Conservation (phyloP, 2,797 vertebrate genomes). For the Coendou prehensilis region DNA sequence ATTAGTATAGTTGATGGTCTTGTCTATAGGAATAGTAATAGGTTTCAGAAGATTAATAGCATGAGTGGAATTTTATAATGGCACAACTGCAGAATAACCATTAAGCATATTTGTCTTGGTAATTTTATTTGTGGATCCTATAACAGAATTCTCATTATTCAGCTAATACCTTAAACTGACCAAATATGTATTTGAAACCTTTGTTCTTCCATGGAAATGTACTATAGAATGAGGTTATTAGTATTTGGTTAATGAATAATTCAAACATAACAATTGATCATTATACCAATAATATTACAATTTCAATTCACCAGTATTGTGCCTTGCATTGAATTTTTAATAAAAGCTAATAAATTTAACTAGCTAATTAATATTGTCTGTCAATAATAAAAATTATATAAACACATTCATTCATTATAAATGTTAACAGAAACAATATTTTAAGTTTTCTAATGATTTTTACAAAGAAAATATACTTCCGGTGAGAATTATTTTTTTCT, state of each 20-base stretch:
- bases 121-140: conserved; percentile 78
- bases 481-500: background rate
- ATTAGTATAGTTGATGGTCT: conserved; percentile 80
- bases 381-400: conserved; percentile 6
- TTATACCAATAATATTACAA: conserved; percentile 27
- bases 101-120: conserved; percentile 83
- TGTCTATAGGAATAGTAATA: conserved; percentile 80
- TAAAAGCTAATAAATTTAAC: conserved; percentile 12
- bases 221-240: background rate
- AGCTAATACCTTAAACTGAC: conserved; percentile 59
- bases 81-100: conserved; percentile 82
- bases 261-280: conserved; percentile 30
- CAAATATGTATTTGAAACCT: conserved; percentile 49
- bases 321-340: conserved; percentile 64
- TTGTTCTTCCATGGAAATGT: background rate
- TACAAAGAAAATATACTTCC: background rate
- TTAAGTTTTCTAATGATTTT: conserved; percentile 4
- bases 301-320: conserved; percentile 42
- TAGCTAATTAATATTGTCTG: conserved; percentile 35
- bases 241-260: conserved; percentile 67
- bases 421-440: background rate
- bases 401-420: conserved; percentile 12
- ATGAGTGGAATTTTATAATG: conserved; percentile 78
- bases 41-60: conserved; percentile 81
- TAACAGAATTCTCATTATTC: conserved; percentile 61